Evolutionary conservation across 2,888 invertebrate genomes (phyloP).

Genomic region (Charanyca ferruginea): DNA sequence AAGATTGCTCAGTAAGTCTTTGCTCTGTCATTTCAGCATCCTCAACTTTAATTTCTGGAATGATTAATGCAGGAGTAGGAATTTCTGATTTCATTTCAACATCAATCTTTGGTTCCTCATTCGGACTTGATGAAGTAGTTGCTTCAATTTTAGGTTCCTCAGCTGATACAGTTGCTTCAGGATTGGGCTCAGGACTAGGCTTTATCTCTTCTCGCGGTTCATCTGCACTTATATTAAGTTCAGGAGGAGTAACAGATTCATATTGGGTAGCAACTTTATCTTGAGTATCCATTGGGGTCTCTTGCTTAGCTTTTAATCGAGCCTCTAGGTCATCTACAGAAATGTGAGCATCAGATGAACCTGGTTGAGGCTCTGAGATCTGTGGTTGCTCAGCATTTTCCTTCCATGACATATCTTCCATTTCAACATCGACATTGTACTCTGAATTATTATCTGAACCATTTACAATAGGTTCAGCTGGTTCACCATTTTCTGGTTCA

Average conservation of each 20-base stretch:
- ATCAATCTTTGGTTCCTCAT: slow-evolving; percentile 73
- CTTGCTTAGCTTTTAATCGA: slow-evolving; percentile 87
- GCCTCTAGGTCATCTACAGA: slow-evolving; percentile 85
- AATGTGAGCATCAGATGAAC: slow-evolving; percentile 85
- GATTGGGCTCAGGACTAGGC: slow-evolving; percentile 54
- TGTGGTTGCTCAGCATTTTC: slow-evolving; percentile 79
- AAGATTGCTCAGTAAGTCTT: slow-evolving; percentile 77
- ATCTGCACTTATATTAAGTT: slow-evolving; percentile 75
- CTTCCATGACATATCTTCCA: slow-evolving; percentile 90
- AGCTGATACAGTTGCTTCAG: slow-evolving; percentile 63
- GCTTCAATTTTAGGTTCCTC: slow-evolving; percentile 67
- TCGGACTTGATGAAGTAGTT: slow-evolving; percentile 39
- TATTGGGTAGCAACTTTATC: slow-evolving; percentile 77
- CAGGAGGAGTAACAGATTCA: slow-evolving; percentile 82
- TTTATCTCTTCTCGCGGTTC: slow-evolving; percentile 69
- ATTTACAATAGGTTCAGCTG: slow-evolving; percentile 91
- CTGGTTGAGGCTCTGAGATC: slow-evolving; percentile 81
- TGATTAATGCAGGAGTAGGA: slow-evolving; percentile 70
- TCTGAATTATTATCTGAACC: slow-evolving; percentile 91
- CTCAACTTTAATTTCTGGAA: slow-evolving; percentile 87
- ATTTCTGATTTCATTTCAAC: slow-evolving; percentile 76
- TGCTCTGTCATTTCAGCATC: slow-evolving; percentile 87
- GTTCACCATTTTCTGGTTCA: slow-evolving; percentile 93
- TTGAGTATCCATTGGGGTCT: slow-evolving; percentile 76
- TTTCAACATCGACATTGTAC: slow-evolving; percentile 90